A percentile compares a stretch with the other conserved stretches of the same genome.
These are phyloP conservation scores for Serripes groenlandicus DNA, from an alignment of 2,888 invertebrate species.

Conservation along the genomic window DNA sequence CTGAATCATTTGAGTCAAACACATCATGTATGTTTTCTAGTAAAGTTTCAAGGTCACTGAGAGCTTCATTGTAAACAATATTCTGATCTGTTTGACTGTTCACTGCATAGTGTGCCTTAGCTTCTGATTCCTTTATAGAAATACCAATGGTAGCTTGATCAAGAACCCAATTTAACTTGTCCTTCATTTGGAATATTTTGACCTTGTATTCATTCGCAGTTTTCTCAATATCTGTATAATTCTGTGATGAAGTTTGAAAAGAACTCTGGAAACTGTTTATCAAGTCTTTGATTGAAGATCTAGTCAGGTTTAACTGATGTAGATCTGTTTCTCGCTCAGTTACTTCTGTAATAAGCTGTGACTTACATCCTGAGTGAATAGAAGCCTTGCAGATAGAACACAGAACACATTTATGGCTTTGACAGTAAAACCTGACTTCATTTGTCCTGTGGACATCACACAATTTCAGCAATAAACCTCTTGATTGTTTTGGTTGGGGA, in stretches of 20 bases:
- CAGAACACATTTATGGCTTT: not conserved
- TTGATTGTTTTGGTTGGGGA: not conserved
- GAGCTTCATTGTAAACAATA: not conserved
- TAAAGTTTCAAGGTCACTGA: constrained; percentile 2
- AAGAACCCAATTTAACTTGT: not conserved
- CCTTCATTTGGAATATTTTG: not conserved
- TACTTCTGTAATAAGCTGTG: not conserved
- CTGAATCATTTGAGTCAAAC: constrained; percentile 3
- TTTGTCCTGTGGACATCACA: constrained; percentile 15
- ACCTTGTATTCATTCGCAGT: not conserved
- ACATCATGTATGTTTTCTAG: not conserved
- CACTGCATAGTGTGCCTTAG: not conserved
- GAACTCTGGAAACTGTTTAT: constrained; percentile 6
- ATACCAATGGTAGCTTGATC: not conserved
- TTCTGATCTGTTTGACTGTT: not conserved
- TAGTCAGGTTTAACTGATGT: not conserved
- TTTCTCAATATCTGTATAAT: not conserved
- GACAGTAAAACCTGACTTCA: constrained; percentile 17
- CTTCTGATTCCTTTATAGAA: not conserved
- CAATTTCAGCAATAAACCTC: not conserved
- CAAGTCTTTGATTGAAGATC: not conserved
- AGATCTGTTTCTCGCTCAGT: not conserved
- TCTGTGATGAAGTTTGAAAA: not conserved
- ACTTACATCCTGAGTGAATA: constrained; percentile 7
- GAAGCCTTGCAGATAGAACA: constrained; percentile 16